Conservation (phyloP, 2,888 invertebrate species). For the Catocala sponsa region DNA sequence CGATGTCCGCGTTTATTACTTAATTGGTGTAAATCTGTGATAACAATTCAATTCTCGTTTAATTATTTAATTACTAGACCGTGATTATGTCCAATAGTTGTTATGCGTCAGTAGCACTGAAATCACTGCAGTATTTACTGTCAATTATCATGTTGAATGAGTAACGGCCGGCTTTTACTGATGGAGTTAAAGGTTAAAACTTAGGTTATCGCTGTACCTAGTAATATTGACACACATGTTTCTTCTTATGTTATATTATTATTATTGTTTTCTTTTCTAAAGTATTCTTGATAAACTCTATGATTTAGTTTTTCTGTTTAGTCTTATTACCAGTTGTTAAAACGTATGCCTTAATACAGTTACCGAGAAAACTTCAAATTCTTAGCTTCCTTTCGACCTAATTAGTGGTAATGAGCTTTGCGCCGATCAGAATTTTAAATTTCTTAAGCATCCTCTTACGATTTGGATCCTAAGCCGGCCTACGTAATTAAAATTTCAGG, state of each 20-base stretch:
- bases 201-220: neutral
- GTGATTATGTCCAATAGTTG: neutral
- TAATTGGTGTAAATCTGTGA: conserved; percentile 7
- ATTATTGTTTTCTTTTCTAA: no score
- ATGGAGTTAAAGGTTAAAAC: neutral
- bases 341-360: neutral
- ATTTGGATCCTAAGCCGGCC: neutral
- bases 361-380: neutral
- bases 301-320: no score
- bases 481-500: neutral
- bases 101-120: neutral
- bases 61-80: conserved; percentile 1
- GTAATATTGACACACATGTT: neutral
- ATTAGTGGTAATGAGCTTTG: conserved; percentile 3
- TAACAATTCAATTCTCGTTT: neutral
- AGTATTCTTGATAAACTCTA: no score
- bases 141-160: neutral
- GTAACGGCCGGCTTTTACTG: conserved; percentile 2
- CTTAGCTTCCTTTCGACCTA: neutral
- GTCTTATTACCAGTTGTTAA: neutral
- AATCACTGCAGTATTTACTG: conserved; percentile 8
- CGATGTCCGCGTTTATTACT: neutral
- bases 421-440: neutral
- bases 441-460: neutral
- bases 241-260: neutral